phyloP scores from a whole-genome alignment of 2,113 vertebrate genomes.

The Electrona antarctica region DNA sequence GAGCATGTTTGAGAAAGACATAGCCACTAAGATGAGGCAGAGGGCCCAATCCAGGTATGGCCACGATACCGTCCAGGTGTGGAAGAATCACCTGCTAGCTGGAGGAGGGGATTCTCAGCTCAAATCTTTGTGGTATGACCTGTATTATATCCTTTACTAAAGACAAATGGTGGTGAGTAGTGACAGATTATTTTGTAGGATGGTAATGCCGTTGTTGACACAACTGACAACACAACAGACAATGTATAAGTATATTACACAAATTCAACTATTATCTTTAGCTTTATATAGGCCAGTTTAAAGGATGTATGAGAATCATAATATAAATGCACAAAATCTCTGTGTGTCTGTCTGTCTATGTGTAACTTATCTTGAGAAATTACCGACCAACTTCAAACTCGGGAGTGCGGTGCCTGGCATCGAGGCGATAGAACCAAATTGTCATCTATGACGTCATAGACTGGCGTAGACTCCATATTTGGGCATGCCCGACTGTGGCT shows the following conservation, averaged over 20 bases:
- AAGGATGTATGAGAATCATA: too few relatives aligned
- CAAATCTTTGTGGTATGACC: conserved; percentile 95
- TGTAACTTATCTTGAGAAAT: too few relatives aligned
- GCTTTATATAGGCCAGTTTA: too few relatives aligned
- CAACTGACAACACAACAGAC: not conserved
- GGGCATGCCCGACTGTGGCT: too few relatives aligned
- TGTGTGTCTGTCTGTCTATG: too few relatives aligned
- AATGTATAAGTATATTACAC: not conserved
- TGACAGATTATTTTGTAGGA: not conserved
- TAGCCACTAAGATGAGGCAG: conserved; percentile 96
- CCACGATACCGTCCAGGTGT: conserved; percentile 93
- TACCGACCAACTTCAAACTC: too few relatives aligned
- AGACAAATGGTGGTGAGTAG: not conserved
- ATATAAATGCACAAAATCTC: too few relatives aligned
- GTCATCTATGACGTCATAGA: too few relatives aligned
- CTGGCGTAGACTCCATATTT: too few relatives aligned
- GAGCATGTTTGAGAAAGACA: conserved; percentile 85
- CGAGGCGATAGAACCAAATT: too few relatives aligned
- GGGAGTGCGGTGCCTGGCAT: too few relatives aligned
- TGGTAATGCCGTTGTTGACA: not conserved
- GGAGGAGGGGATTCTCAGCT: conserved; percentile 92
- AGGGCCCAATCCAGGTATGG: conserved; percentile 93
- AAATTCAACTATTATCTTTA: too few relatives aligned
- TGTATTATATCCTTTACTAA: conserved; percentile 96
- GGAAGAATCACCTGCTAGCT: conserved; percentile 93